Evolutionary conservation across 1,140 invertebrate species (phyloP).

Genomic region (Cotesia vestalis): DNA sequence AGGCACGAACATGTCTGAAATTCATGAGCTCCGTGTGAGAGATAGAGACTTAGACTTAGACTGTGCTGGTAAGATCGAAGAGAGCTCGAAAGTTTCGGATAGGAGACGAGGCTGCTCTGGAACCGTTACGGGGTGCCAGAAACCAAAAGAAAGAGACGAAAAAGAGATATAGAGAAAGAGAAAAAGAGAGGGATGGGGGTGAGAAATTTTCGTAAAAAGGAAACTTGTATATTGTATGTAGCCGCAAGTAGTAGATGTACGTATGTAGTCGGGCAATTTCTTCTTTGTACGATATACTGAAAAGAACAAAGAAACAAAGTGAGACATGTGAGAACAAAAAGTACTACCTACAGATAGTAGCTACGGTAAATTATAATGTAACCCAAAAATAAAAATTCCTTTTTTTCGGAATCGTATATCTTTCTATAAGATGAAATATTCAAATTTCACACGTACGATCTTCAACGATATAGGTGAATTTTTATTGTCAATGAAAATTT

Average conservation of each 20-base stretch:
- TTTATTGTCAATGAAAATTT: no score
- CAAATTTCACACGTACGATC: no score
- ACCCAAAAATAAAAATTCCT: no score
- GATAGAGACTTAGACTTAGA: not conserved
- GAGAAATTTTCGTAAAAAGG: slow-evolving; percentile 1
- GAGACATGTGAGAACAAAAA: not conserved
- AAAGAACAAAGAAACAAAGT: not conserved
- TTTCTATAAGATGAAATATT: no score
- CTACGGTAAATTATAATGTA: no score
- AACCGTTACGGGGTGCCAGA: not conserved
- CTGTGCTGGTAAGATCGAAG: slow-evolving; percentile 34
- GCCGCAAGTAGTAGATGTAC: slow-evolving; percentile 21
- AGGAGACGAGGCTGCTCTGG: not conserved
- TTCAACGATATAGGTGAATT: no score
- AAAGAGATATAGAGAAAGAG: not conserved
- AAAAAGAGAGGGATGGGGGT: not conserved
- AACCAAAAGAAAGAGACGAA: no score
- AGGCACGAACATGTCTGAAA: slow-evolving; percentile 47
- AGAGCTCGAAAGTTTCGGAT: slow-evolving; percentile 15
- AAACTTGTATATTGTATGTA: slow-evolving; percentile 2
- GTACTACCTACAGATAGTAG: not conserved
- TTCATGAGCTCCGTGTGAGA: slow-evolving; percentile 48
- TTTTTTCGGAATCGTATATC: no score
- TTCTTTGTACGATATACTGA: not conserved
- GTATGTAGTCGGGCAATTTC: slow-evolving; percentile 33